phyloP scores from a whole-genome alignment of 2,113 vertebrate genomes.

The Pseudorasbora parva region DNA sequence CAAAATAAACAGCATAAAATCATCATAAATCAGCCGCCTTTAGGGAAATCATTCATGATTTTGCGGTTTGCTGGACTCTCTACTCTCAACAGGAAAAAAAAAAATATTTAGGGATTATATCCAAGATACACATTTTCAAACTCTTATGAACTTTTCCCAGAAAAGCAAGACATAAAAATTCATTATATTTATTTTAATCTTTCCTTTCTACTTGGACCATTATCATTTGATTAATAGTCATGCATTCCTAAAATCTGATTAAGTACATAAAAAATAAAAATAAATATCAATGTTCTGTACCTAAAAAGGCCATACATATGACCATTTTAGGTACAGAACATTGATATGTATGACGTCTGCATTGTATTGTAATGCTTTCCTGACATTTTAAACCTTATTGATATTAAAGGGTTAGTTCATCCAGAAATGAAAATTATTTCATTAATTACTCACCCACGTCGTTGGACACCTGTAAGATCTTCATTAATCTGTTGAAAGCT shows the following conservation, averaged over 20 bases:
- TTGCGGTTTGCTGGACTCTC: not conserved
- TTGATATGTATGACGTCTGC: not conserved
- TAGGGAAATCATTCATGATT: not conserved
- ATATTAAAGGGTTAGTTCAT: not conserved
- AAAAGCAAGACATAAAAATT: not conserved
- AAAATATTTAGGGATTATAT: not conserved
- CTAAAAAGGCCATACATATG: no score
- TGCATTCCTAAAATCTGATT: not conserved
- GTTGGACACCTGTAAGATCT: no score
- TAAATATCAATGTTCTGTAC: no score
- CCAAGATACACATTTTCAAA: constrained; percentile 14
- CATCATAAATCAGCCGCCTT: not conserved
- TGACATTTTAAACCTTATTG: not conserved
- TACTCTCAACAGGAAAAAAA: not conserved
- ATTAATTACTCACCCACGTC: no score
- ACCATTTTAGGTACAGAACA: not conserved
- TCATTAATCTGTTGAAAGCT: no score
- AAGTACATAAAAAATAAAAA: no score
- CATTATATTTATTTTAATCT: not conserved
- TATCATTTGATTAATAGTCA: not conserved
- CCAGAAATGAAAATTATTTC: no score
- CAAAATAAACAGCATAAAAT: not conserved
- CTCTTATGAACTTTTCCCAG: not conserved
- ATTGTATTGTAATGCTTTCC: not conserved
- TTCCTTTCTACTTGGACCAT: not conserved